Evolutionary conservation across 2,888 invertebrate species (phyloP).

Genomic region (Leucoma salicis): DNA sequence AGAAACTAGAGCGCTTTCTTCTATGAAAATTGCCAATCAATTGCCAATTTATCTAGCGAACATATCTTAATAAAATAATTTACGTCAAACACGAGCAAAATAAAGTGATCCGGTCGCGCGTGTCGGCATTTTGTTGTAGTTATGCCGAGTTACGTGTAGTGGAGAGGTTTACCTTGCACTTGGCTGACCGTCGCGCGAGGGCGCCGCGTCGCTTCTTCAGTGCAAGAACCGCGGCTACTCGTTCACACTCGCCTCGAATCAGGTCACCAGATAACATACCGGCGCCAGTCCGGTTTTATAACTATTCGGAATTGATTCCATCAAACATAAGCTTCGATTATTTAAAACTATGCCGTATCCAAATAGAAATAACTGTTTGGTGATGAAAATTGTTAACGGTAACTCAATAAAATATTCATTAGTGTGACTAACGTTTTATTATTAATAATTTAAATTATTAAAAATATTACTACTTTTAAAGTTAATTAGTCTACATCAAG

Average conservation of each 20-base stretch:
- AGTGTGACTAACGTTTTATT: not conserved
- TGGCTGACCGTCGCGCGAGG: slow-evolving; percentile 35
- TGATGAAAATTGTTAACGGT: slow-evolving; percentile 6
- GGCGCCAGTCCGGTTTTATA: slow-evolving; percentile 34
- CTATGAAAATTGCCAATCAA: not conserved
- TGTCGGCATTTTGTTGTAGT: slow-evolving; percentile 39
- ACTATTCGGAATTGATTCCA: slow-evolving; percentile 27
- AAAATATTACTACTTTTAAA: no score
- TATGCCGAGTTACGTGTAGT: slow-evolving; percentile 60
- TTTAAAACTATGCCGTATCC: slow-evolving; percentile 28
- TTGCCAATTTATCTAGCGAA: not conserved
- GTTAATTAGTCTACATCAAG: no score
- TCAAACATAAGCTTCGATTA: slow-evolving; percentile 19
- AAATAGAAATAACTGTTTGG: slow-evolving; percentile 30
- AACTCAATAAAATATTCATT: not conserved
- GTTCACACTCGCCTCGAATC: slow-evolving; percentile 37
- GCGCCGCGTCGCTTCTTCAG: slow-evolving; percentile 52
- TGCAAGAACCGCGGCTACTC: slow-evolving; percentile 52
- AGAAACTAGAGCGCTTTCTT: not conserved
- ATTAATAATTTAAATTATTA: not conserved
- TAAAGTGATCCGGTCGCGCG: slow-evolving; percentile 19
- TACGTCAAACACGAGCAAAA: slow-evolving; percentile 20
- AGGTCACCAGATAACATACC: slow-evolving; percentile 41
- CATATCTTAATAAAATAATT: slow-evolving; percentile 13
- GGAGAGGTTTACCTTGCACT: slow-evolving; percentile 63